Evolutionary conservation across 2,797 vertebrate species (phyloP), one percentile per base, ranked within the genome.

Genomic region (Amniataba percoides): DNA sequence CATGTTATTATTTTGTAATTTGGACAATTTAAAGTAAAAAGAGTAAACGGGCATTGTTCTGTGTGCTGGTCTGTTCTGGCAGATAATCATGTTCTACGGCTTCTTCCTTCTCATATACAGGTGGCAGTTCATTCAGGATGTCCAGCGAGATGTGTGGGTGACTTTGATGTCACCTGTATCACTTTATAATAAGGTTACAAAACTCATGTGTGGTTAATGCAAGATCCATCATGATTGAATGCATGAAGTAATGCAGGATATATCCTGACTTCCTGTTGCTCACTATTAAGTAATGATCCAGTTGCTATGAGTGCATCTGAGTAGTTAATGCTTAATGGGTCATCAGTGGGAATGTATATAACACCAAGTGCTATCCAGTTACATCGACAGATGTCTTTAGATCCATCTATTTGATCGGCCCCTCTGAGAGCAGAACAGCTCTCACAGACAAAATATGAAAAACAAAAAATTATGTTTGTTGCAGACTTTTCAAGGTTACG

Each of bases 1-100:
- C 91, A 94, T 95, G 94, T 94, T 94, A 94, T 95, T 94, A 95
- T 96, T 96, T 96, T 96, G 95, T 95, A 94, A 95, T 95, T 95
- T 95, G 93, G 94, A 95, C 89, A 93, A 95, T 95, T 96, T 94
- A 95, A 95, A 96, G 92, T 93, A 95, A 94, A 94, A 93, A 84
- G 85, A 90, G 90, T 92, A 92, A 94, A 93, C 69, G 48, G 80
- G 74, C 40, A n/a, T 52, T 71, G 63, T 61, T 71, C 75, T 80
- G 78, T 80, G 80, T 88, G 77, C 46, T 86, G 66, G 67, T 90
- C 23, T 78, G 63, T 87, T 78, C 48, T 25, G 5, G 10, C 31
- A 12, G 2, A 19, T 23, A 19, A 16, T 15, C 16, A 40, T 21
- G 27, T 62, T 36, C 48, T 49, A 56, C 42, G 31, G 43, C 21